These are phyloP conservation scores for Wiebesia pumilae DNA, from an alignment of 1,140 invertebrate genomes.

Conservation along the genomic window DNA sequence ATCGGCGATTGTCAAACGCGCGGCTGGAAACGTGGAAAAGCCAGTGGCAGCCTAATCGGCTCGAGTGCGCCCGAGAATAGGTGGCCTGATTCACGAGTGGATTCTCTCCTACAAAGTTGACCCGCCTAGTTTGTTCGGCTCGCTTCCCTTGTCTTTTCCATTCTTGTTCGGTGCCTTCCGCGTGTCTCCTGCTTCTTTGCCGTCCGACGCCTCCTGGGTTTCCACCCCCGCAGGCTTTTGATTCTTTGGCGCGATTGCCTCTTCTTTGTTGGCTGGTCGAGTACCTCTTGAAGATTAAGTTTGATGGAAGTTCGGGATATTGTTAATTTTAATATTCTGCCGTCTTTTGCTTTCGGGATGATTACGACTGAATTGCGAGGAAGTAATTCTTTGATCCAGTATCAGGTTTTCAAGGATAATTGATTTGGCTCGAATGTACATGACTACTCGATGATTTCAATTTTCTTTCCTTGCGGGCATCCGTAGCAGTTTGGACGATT, in stretches of 20 bases:
- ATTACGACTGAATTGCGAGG: neutral
- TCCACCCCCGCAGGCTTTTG: neutral
- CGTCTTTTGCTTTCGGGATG: neutral
- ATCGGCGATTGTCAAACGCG: constrained; percentile 63
- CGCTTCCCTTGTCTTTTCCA: neutral
- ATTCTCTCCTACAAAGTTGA: constrained; percentile 34
- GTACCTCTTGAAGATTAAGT: constrained; percentile 26
- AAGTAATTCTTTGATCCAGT: neutral
- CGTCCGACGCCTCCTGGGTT: neutral
- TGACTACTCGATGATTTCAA: neutral
- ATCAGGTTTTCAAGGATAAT: neutral
- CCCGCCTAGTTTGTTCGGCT: constrained; percentile 36
- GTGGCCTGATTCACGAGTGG: constrained; percentile 66
- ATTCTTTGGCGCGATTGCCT: constrained; percentile 41
- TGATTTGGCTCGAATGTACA: neutral
- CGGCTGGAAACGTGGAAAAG: constrained; percentile 66
- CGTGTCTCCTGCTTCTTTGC: neutral
- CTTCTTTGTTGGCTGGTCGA: constrained; percentile 36
- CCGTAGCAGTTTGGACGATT: neutral
- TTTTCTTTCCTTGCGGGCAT: neutral
- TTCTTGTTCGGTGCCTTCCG: neutral
- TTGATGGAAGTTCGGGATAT: constrained; percentile 17
- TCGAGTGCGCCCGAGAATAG: constrained; percentile 70
- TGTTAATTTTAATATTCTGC: constrained; percentile 1
- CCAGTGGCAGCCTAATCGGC: constrained; percentile 72